A percentile compares a stretch with the other conserved stretches of the same genome.
Conservation (phyloP, 2,888 invertebrate genomes). For the Masnerella sp. region DNA sequence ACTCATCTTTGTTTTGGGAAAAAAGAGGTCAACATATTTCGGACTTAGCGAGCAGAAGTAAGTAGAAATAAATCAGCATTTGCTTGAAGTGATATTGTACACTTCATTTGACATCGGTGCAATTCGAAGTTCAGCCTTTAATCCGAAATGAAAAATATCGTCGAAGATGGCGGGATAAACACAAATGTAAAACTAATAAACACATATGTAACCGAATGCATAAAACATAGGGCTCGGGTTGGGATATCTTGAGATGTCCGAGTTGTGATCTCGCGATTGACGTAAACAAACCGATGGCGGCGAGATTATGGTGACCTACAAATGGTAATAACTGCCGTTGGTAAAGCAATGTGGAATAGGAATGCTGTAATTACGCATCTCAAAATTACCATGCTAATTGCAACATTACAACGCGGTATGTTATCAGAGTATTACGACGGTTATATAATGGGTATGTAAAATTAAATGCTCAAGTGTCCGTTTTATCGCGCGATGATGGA, state of each 20-base stretch:
- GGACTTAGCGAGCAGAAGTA: too few relatives aligned
- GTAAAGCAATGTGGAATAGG: conserved; percentile 43
- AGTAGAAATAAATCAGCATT: too few relatives aligned
- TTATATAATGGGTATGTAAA: conserved; percentile 56
- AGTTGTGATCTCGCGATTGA: conserved; percentile 24
- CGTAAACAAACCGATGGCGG: conserved; percentile 29
- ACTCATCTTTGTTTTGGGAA: too few relatives aligned
- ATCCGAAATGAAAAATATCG: too few relatives aligned
- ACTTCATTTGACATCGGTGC: too few relatives aligned
- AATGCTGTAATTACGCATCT: conserved; percentile 56
- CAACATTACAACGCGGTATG: conserved; percentile 57
- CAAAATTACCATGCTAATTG: conserved; percentile 60
- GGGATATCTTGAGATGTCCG: neutral
- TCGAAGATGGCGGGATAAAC: too few relatives aligned
- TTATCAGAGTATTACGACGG: conserved; percentile 57
- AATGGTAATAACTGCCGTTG: conserved; percentile 51
- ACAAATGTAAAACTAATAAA: conserved; percentile 1
- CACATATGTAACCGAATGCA: conserved; percentile 13
- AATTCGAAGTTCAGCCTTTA: too few relatives aligned
- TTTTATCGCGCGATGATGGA: conserved; percentile 57
- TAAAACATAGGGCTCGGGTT: conserved; percentile 13
- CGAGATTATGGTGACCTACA: conserved; percentile 47
- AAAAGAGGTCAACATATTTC: too few relatives aligned
- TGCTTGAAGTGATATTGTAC: too few relatives aligned
- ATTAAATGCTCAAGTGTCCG: conserved; percentile 60